Conservation (phyloP, 2,113 vertebrate genomes). For the Brachyistius frenatus region DNA sequence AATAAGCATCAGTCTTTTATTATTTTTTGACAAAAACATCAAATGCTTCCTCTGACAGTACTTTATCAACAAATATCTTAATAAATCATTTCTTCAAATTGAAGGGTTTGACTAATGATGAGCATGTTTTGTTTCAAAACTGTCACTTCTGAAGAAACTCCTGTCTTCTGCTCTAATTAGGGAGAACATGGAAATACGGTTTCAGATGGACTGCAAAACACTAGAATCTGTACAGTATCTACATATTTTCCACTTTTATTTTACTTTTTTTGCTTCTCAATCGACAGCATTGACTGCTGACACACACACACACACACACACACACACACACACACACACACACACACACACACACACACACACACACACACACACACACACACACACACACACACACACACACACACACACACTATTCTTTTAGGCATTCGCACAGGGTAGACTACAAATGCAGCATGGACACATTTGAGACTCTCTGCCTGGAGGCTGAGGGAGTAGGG, state of each 20-base stretch:
- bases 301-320: constrained; percentile 15
- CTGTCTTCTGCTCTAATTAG: constrained; percentile 34
- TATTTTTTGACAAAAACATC: not conserved
- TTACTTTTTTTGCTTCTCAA: not conserved
- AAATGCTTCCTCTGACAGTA: not conserved
- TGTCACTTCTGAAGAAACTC: constrained; percentile 13
- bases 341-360: constrained; percentile 10
- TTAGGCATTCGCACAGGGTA: not conserved
- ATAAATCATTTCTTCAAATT: constrained; percentile 9
- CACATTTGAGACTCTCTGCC: constrained; percentile 62
- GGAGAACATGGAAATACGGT: constrained; percentile 22
- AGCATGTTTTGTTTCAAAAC: constrained; percentile 22
- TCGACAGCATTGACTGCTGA: constrained; percentile 1
- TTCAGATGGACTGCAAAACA: not conserved
- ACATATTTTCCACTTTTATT: not conserved
- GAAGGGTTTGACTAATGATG: constrained; percentile 7
- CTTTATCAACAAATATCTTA: constrained; percentile 2
- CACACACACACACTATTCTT: constrained; percentile 24
- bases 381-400: constrained; percentile 1
- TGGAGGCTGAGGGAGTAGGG: constrained; percentile 58
- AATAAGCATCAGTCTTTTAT: not conserved
- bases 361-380: constrained; percentile 8
- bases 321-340: constrained; percentile 2
- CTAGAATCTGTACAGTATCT: not conserved
- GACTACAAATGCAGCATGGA: constrained; percentile 43